phyloP scores from a whole-genome alignment of 2,888 invertebrate genomes.

The Rotaria macrura region DNA sequence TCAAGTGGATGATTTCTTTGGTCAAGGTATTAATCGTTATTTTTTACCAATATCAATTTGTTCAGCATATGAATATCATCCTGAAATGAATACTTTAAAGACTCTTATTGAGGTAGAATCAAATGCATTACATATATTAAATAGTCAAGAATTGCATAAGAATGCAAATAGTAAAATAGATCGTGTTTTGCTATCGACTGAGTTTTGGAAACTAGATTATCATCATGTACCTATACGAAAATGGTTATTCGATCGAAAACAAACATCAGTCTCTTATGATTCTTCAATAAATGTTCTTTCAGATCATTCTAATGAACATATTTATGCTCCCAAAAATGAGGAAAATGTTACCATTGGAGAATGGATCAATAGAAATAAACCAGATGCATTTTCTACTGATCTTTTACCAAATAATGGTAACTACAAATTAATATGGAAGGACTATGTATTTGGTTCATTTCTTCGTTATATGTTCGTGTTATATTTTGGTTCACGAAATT shows the following conservation, averaged over 20 bases:
- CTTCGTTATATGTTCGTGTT: not conserved
- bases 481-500: not conserved
- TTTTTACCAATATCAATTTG: not conserved
- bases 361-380: not conserved
- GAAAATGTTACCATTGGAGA: not conserved
- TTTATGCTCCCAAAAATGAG: not conserved
- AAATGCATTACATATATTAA: not conserved
- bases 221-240: conserved; percentile 6
- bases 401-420: not conserved
- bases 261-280: not conserved
- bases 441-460: not conserved
- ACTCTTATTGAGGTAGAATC: not conserved
- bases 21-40: not conserved
- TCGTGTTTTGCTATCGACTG: not conserved
- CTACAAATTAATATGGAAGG: not conserved
- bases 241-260: not conserved
- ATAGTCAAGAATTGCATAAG: not conserved
- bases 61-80: not conserved
- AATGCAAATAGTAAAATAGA: not conserved
- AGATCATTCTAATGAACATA: not conserved
- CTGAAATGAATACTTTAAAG: not conserved
- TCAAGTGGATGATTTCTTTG: not conserved
- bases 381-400: not conserved
- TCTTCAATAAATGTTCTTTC: not conserved
- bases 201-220: not conserved